A percentile compares a stretch with the other conserved stretches of the same genome.
Conservation (phyloP, 2,113 vertebrate genomes). For the Sinocyclocheilus maitianheensis region DNA sequence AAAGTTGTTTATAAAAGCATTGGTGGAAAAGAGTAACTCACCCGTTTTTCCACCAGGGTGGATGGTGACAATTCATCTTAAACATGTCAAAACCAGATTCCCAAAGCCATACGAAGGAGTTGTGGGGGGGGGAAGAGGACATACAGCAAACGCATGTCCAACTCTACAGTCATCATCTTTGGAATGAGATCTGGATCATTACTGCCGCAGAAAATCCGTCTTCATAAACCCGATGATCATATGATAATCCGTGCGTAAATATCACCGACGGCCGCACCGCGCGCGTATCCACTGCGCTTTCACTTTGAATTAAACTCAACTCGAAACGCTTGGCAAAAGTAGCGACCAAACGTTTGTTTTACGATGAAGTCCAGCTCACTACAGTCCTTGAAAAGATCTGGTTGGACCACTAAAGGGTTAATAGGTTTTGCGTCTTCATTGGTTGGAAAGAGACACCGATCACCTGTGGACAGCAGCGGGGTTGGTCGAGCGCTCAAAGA, state of each 20-base stretch:
- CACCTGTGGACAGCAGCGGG: constrained; percentile 69
- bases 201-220: constrained; percentile 70
- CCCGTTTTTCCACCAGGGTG: constrained; percentile 70
- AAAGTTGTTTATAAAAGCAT: constrained; percentile 49
- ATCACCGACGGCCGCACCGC: neutral
- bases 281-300: neutral
- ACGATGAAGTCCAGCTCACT: constrained; percentile 57
- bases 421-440: constrained; percentile 86
- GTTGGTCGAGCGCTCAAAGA: constrained; percentile 37
- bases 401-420: constrained; percentile 72
- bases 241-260: neutral
- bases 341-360: constrained; percentile 69
- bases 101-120: constrained; percentile 61
- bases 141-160: constrained; percentile 58
- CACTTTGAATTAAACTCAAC: constrained; percentile 23
- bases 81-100: constrained; percentile 58
- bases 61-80: constrained; percentile 73
- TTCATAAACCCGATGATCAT: neutral
- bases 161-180: neutral
- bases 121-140: constrained; percentile 68
- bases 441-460: constrained; percentile 75
- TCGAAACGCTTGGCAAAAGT: constrained; percentile 58
- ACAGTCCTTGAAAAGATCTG: constrained; percentile 9
- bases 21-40: constrained; percentile 81
- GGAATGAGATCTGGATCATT: neutral